Evolutionary conservation across 2,797 vertebrate species (phyloP).

Genomic region (Muraenolepis orangiensis): DNA sequence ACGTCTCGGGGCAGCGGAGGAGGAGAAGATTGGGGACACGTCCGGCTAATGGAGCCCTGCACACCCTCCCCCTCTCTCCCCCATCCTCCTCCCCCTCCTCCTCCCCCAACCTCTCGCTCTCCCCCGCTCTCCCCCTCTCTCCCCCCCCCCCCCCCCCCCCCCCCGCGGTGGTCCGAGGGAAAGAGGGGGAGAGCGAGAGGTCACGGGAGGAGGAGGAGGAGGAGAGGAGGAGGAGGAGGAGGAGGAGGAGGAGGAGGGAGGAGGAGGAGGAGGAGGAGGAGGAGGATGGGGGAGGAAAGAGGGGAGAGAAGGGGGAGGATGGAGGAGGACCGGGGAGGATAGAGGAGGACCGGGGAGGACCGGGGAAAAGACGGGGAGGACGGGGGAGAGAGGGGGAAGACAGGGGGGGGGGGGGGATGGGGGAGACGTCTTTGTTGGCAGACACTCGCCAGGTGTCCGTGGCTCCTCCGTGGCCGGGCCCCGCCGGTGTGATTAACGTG

Average conservation of each 20-base stretch:
- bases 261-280: neutral
- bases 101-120: too few species aligned
- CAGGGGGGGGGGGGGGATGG: neutral
- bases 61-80: too few species aligned
- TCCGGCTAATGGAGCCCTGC: slow-evolving; percentile 60
- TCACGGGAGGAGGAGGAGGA: neutral
- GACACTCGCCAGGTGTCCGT: neutral
- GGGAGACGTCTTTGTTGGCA: neutral
- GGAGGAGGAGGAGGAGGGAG: too few species aligned
- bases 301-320: neutral
- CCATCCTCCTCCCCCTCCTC: too few species aligned
- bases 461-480: neutral
- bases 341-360: neutral
- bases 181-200: neutral
- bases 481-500: neutral
- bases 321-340: neutral
- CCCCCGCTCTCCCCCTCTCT: too few species aligned
- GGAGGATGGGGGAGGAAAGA: neutral
- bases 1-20: slow-evolving; percentile 15
- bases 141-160: too few species aligned
- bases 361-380: neutral
- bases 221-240: too few species aligned
- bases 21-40: slow-evolving; percentile 50
- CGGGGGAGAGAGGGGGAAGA: neutral
- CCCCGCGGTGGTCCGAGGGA: slow-evolving; percentile 14